A percentile compares a stretch with the other conserved stretches of the same genome.
phyloP scores from a whole-genome alignment of 2,888 invertebrate genomes.

The Microctonus aethiopoides region DNA sequence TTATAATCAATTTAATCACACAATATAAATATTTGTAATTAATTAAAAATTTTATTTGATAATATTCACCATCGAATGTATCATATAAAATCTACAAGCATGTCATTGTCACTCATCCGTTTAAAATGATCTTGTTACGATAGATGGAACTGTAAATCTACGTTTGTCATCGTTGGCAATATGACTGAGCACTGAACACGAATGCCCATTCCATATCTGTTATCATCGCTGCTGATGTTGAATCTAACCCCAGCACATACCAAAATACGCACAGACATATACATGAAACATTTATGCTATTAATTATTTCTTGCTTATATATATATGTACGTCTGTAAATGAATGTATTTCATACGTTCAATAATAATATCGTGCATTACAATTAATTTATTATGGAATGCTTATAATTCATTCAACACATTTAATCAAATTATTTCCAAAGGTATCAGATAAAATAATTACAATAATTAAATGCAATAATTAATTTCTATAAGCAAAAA shows the following conservation, averaged over 20 bases:
- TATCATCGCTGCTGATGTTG: background rate
- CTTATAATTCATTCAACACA: background rate
- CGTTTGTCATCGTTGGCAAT: background rate
- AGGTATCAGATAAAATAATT: no score
- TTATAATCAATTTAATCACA: background rate
- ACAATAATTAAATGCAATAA: background rate
- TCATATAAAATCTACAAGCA: no score
- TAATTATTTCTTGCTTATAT: background rate
- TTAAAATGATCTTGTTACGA: background rate
- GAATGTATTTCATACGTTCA: background rate
- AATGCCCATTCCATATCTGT: background rate
- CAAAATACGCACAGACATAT: background rate
- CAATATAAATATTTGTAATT: background rate
- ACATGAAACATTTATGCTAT: background rate
- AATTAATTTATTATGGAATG: background rate
- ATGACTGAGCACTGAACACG: background rate
- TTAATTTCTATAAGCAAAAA: no score
- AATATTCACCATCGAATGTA: no score
- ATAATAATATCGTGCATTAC: background rate
- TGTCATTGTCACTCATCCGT: background rate
- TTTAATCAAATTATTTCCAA: background rate
- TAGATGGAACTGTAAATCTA: background rate
- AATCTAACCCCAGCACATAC: background rate
- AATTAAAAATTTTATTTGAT: no score
- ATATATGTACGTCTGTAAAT: background rate